Evolutionary conservation across 1,140 invertebrate genomes (phyloP), one percentile per base, ranked within the genome.

Genomic region (Dolichoris vasculosae): DNA sequence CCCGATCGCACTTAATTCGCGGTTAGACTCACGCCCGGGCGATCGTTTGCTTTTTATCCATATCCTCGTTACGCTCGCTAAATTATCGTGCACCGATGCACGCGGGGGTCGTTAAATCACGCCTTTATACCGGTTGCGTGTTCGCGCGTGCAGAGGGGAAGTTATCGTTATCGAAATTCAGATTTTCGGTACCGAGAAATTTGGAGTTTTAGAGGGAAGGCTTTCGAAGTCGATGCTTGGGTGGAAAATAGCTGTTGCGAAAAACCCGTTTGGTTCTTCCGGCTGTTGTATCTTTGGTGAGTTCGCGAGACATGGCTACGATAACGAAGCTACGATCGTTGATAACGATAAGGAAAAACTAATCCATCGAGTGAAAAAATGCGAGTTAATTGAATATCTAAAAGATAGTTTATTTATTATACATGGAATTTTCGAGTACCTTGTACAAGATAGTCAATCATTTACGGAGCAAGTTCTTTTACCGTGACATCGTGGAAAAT

Each of bases 1-100:
- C 48, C 75, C 81, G 81, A 82, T 82, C 81, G 81, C 35, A 35
- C 81, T 59, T 75, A 75, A 82, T 75, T 82, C 69, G 67, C 69
- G 69, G 48, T 82, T 82, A 82, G 80, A 13, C 32, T 20, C 8
- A 48, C 67, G 20, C 38, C 55, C 48, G 32, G 43, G 17, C 23
- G 43, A 48, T 69, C 64, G n/a, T 1, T 35, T 32, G 80, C 23
- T 82, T 75, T 82, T 51, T 82, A 38, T 71, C 43, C 64, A 13
- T 15, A 51, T 23, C 38, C 63, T 55, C 20, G 40, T 81, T 48
- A 80, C 32, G n/a, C 32, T 63, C 40, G 63, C n/a, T 69, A 30
- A 35, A 77, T 77, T 55, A 55, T 32, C 8, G 46, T 48, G 48
- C 43, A 77, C 59, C 48, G 48, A n/a, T 48, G 71, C 23, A 63